A percentile compares a stretch with the other conserved stretches of the same genome.
These are phyloP conservation scores for Calephelis nemesis DNA, from an alignment of 1,140 invertebrate species.

Conservation along the genomic window DNA sequence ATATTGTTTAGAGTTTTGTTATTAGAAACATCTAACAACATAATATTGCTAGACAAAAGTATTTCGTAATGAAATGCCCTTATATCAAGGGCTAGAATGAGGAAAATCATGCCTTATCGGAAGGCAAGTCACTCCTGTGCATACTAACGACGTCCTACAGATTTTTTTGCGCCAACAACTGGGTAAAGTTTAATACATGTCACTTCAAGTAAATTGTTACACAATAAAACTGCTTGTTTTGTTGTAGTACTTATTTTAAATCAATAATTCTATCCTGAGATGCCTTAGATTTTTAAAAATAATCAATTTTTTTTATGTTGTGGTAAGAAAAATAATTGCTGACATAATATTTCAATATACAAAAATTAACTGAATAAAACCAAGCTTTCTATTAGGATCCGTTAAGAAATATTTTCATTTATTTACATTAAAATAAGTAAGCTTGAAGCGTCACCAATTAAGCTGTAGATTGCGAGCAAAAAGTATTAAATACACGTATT, in stretches of 20 bases:
- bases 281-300: too few relatives aligned
- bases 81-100: constrained; percentile 36
- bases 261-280: too few relatives aligned
- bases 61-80: constrained; percentile 37
- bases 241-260: background rate
- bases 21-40: too few relatives aligned
- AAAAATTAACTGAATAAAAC: too few relatives aligned
- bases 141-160: constrained; percentile 24
- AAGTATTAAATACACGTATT: background rate
- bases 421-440: background rate
- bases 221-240: background rate
- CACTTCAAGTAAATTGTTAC: constrained; percentile 7
- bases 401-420: background rate
- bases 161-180: background rate
- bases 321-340: too few relatives aligned
- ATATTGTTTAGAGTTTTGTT: too few relatives aligned
- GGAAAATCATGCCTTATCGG: constrained; percentile 30
- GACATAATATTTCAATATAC: too few relatives aligned
- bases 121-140: constrained; percentile 15
- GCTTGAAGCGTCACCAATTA: constrained; percentile 3
- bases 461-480: background rate
- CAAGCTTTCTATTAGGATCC: too few relatives aligned
- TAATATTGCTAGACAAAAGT: background rate
- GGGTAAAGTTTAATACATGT: background rate
- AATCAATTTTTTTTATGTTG: too few relatives aligned